Evolutionary conservation across 2,113 vertebrate species (phyloP).

Genomic region (Hippolais icterina): DNA sequence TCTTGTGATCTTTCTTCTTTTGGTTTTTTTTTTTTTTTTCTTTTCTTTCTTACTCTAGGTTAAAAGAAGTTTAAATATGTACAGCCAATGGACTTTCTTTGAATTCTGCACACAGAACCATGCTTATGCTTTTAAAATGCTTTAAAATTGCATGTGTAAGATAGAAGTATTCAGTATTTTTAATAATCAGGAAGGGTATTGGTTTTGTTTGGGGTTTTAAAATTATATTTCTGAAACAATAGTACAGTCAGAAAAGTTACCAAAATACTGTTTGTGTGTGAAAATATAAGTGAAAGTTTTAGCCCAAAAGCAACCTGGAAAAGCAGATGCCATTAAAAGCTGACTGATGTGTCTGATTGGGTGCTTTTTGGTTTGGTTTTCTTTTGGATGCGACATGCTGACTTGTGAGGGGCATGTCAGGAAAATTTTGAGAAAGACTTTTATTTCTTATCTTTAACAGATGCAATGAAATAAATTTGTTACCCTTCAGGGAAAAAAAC

Average conservation of each 20-base stretch:
- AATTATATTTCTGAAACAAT: neutral
- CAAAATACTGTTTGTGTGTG: neutral
- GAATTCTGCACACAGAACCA: neutral
- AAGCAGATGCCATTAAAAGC: neutral
- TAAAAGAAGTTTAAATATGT: neutral
- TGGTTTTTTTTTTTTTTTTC: no score
- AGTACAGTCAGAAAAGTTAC: neutral
- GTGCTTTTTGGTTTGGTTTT: neutral
- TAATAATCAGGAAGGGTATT: neutral
- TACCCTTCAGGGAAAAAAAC: neutral
- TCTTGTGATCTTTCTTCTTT: neutral
- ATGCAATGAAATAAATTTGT: neutral
- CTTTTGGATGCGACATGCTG: neutral
- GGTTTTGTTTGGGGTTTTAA: accelerated
- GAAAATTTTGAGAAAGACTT: neutral
- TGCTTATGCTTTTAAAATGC: neutral
- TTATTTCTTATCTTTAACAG: neutral
- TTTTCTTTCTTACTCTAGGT: neutral
- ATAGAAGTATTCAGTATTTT: neutral
- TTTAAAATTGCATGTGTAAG: neutral
- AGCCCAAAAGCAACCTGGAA: neutral
- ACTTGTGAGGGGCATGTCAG: neutral
- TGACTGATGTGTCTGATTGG: neutral
- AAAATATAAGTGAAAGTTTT: neutral
- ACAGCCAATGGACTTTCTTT: neutral